Base-by-base conservation (phyloP, 1,140 invertebrate genomes). In the Drosophila quadrilineata region DNA sequence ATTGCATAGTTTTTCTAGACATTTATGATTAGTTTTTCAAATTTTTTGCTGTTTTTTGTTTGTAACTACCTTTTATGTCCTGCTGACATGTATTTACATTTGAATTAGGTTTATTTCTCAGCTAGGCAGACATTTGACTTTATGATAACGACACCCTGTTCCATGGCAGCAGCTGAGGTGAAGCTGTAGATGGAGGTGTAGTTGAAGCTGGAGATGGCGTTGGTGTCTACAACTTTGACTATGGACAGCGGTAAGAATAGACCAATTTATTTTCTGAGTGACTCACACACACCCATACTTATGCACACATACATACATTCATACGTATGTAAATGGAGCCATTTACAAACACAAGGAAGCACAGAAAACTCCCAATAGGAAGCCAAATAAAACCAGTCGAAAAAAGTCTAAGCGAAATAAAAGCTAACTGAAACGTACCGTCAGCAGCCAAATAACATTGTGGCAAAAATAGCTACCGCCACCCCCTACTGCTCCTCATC, bases 241-340 rank as follows among this genome's bases (percentile, higher is more conserved):
- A 3, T 6, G 8, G 17, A 28, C 5, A 24, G 28, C 53, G 66
- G 71, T 66, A 62, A 67, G 53, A 56, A 43, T 40, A 28, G 67
- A 71, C 67, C 75, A 82, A 75, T 75, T 75, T 57, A 82, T 71
- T 82, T n/a, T 64, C 71, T 24, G 41, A 69, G 59, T 65, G 52
- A 57, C 38, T 54, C 58, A 63, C 48, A 46, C 56, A 52, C 19
- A 52, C 28, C 3, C 17, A 43, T 26, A 40, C 22, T 41, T 14
- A 19, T 8, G 29, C 0, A 24, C 0, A 24, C n/a, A 24, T 1
- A 31, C 19, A 36, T 14, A 43, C 40, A 41, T n/a, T n/a, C 40
- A 45, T 38, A 19, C 28, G 31, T 9, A 41, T 38, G 29, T 14
- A 35, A 22, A 53, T 19, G 35, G 36, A 48, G 14, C 12, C 28